phyloP scores from a whole-genome alignment of 2,888 invertebrate genomes.

The Caenorhabditis afra region DNA sequence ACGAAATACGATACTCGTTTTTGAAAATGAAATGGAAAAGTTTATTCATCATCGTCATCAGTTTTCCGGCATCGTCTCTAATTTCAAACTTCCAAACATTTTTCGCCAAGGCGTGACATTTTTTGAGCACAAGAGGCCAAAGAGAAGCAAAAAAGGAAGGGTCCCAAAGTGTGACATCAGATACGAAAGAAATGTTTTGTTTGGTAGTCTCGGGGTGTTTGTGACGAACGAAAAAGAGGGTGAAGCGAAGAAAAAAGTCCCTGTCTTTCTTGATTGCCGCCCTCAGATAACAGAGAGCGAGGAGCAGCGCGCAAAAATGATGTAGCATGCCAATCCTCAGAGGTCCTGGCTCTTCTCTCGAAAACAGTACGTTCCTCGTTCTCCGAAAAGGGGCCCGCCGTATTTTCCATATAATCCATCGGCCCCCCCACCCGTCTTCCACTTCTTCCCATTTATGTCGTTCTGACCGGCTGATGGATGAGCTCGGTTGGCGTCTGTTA shows the following conservation, averaged over 20 bases:
- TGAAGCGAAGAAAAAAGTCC: conserved; percentile 20
- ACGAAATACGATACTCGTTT: conserved; percentile 31
- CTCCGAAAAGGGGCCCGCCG: no score
- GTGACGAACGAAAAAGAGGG: conserved; percentile 36
- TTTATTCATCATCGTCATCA: conserved; percentile 17
- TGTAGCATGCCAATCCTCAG: conserved; percentile 44
- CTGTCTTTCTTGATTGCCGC: conserved; percentile 56
- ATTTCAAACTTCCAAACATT: conserved; percentile 40
- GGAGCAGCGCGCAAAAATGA: conserved; percentile 42
- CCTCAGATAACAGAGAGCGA: conserved; percentile 50
- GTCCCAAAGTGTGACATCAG: conserved; percentile 50
- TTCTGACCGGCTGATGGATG: no score
- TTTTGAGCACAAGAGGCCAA: background rate
- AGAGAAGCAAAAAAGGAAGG: background rate
- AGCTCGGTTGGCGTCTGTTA: no score
- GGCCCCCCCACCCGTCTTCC: no score
- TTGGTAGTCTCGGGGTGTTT: conserved; percentile 45
- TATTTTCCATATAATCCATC: no score
- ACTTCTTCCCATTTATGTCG: no score
- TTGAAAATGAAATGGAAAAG: conserved; percentile 24
- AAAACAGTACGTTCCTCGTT: conserved; percentile 6
- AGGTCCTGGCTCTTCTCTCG: conserved; percentile 32
- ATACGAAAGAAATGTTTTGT: conserved; percentile 45
- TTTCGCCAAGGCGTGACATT: conserved; percentile 23
- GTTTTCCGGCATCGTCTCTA: conserved; percentile 21